Conservation (phyloP, 2,797 vertebrate genomes). For the Platalea minor region DNA sequence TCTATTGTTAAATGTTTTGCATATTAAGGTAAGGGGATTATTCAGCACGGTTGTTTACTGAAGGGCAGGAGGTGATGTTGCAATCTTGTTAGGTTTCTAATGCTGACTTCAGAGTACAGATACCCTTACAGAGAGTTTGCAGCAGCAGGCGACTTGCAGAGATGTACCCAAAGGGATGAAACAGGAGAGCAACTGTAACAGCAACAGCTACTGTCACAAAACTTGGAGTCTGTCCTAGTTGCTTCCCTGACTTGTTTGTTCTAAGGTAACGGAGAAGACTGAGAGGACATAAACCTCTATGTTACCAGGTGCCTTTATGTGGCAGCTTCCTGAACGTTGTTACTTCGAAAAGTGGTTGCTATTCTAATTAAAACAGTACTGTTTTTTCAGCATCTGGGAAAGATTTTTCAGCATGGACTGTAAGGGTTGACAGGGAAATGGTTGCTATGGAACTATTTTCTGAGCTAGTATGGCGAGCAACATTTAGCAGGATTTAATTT, state of each 20-base stretch:
- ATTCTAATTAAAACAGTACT: background rate
- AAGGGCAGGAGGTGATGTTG: background rate
- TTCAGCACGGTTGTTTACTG: background rate
- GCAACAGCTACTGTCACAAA: background rate
- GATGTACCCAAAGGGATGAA: background rate
- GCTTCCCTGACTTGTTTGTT: background rate
- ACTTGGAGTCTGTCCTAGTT: background rate
- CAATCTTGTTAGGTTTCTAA: background rate
- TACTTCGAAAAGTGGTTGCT: background rate
- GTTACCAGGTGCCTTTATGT: background rate
- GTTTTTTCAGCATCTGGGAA: background rate
- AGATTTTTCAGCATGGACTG: background rate
- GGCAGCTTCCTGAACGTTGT: background rate
- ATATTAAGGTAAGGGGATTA: background rate
- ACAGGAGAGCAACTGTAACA: background rate
- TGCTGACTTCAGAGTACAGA: background rate
- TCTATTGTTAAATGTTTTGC: background rate
- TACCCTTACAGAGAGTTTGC: background rate
- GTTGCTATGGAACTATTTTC: conserved; percentile 51
- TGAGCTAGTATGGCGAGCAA: background rate
- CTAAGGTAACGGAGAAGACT: background rate
- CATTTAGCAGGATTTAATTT: conserved; percentile 27
- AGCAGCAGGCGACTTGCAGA: background rate
- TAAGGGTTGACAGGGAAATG: conserved; percentile 6
- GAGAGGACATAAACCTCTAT: background rate